Evolutionary conservation across 2,888 invertebrate genomes (phyloP).

Genomic region (Branchellion lobata): DNA sequence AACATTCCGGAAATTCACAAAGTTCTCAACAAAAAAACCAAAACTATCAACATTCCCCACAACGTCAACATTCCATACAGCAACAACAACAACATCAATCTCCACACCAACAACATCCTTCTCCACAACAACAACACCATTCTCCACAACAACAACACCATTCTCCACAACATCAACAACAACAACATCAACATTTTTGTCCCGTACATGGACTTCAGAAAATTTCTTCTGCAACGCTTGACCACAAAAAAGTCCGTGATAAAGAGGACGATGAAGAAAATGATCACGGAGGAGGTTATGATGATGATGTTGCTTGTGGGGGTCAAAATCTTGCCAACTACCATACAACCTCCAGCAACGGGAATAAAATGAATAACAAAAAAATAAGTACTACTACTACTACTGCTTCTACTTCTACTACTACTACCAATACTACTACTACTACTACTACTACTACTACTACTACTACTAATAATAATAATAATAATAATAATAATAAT

Average conservation of each 20-base stretch:
- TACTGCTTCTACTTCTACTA: too few relatives aligned
- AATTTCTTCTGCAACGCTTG: background rate
- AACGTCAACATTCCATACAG: too few relatives aligned
- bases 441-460: too few relatives aligned
- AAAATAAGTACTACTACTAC: too few relatives aligned
- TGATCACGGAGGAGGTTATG: background rate
- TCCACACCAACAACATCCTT: slow-evolving; percentile 32
- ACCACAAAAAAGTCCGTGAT: background rate
- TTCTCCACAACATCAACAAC: background rate
- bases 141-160: slow-evolving; percentile 20
- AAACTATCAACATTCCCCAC: too few relatives aligned
- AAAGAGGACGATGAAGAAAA: background rate
- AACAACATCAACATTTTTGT: slow-evolving; percentile 4
- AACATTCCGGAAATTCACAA: too few relatives aligned
- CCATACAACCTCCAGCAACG: background rate
- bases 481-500: too few relatives aligned
- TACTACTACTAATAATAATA: too few relatives aligned
- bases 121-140: slow-evolving; percentile 32
- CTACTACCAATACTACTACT: too few relatives aligned
- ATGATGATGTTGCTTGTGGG: too few relatives aligned
- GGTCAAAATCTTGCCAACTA: too few relatives aligned
- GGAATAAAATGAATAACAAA: background rate
- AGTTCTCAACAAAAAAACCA: too few relatives aligned
- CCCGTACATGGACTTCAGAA: background rate
- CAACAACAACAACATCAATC: slow-evolving; percentile 2